Percentiles rank a stretch among this genome's conserved stretches.
Evolutionary conservation across 2,113 vertebrate genomes (phyloP).

Genomic region (Bubo blakistoni): DNA sequence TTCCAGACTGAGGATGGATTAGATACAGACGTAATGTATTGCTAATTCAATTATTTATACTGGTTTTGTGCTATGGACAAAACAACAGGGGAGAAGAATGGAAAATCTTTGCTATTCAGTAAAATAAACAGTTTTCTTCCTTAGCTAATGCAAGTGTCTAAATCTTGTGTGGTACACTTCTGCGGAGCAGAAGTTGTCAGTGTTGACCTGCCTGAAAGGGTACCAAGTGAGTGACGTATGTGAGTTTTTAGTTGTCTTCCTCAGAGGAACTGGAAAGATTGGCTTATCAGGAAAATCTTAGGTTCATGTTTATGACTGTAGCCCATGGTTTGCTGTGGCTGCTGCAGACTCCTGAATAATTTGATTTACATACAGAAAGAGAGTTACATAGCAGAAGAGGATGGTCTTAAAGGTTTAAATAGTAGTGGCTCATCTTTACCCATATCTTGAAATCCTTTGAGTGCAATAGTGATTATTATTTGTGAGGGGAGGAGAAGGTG

Average conservation of each 20-base stretch:
- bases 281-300: neutral
- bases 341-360: neutral
- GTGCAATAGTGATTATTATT: neutral
- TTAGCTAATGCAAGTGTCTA: neutral
- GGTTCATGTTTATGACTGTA: neutral
- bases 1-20: slow-evolving; percentile 21
- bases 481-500: neutral
- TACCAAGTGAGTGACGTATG: neutral
- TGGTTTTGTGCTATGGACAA: neutral
- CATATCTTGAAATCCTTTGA: neutral
- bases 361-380: neutral
- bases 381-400: neutral
- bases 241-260: neutral
- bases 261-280: neutral
- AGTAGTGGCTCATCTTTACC: neutral
- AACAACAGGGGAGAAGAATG: neutral
- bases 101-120: neutral
- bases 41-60: neutral
- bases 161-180: neutral
- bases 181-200: neutral
- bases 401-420: neutral
- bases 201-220: neutral
- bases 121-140: neutral
- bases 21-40: neutral
- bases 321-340: neutral